Percentiles rank a stretch among this genome's conserved stretches.
These are phyloP conservation scores for Rissa tridactyla DNA, from an alignment of 2,113 vertebrate species.

Conservation along the genomic window DNA sequence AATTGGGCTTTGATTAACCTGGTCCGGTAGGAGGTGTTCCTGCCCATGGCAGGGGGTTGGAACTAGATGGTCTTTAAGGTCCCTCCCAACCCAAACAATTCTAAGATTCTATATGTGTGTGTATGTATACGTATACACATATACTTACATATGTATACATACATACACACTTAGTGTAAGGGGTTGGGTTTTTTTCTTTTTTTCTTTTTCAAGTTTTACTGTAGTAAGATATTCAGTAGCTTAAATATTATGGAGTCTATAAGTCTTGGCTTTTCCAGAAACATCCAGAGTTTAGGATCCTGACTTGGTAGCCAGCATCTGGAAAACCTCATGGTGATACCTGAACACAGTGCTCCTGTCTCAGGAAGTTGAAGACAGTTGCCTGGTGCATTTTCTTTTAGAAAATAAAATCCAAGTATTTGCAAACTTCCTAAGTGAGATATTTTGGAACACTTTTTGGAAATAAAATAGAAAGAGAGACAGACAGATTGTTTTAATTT, in stretches of 20 bases:
- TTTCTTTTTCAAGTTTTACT: background rate
- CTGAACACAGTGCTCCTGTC: accelerated
- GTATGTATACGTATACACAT: accelerated
- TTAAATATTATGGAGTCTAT: background rate
- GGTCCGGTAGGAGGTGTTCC: background rate
- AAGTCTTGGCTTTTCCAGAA: background rate
- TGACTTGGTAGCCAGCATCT: background rate
- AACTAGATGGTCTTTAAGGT: background rate
- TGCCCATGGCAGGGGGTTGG: background rate
- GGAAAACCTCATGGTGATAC: background rate
- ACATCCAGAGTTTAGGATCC: background rate
- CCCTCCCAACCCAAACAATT: background rate
- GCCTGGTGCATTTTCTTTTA: background rate
- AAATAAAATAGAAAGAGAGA: background rate
- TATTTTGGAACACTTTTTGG: background rate
- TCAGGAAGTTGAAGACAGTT: background rate
- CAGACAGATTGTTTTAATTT: background rate
- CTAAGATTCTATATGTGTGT: background rate
- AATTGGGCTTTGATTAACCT: background rate
- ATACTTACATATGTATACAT: too few species aligned
- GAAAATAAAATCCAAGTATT: background rate
- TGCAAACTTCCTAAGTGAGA: background rate
- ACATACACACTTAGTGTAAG: background rate
- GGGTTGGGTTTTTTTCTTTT: background rate
- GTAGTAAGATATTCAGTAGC: background rate